phyloP scores from a whole-genome alignment of 1,140 invertebrate genomes.

The Sycophaga agraensis region DNA sequence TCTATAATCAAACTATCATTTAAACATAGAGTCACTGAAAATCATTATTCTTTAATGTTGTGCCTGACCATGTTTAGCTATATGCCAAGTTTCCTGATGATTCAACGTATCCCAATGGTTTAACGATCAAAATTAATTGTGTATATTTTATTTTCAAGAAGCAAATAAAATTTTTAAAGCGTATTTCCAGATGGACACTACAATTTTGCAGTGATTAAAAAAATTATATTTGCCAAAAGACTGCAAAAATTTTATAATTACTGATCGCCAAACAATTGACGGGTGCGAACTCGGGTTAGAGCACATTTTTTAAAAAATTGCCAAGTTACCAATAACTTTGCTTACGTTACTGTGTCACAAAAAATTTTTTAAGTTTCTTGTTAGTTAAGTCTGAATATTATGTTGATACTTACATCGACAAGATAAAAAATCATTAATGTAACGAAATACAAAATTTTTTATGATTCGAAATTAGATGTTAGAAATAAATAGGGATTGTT shows the following conservation, averaged over 20 bases:
- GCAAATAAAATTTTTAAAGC: no score
- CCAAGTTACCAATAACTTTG: constrained; percentile 25
- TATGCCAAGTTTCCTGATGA: constrained; percentile 8
- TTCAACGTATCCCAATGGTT: constrained; percentile 10
- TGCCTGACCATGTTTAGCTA: constrained; percentile 39
- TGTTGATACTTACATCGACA: constrained; percentile 12
- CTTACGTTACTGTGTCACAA: constrained; percentile 15
- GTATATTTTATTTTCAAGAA: constrained; percentile 4
- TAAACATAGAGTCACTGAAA: constrained; percentile 32
- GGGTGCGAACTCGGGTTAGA: background rate
- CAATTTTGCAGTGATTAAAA: constrained; percentile 7
- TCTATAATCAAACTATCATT: constrained; percentile 51
- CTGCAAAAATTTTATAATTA: constrained; percentile 28
- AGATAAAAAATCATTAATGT: constrained; percentile 16
- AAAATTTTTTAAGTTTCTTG: constrained; percentile 21
- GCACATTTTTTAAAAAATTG: constrained; percentile 18
- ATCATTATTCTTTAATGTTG: constrained; percentile 35
- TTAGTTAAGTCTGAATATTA: constrained; percentile 25
- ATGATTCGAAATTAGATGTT: constrained; percentile 21
- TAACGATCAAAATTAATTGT: constrained; percentile 6
- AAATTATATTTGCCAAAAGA: constrained; percentile 25
- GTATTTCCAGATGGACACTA: background rate
- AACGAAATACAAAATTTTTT: constrained; percentile 31
- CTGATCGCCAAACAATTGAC: constrained; percentile 16
- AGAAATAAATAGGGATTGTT: constrained; percentile 20